Conservation (phyloP, 2,797 vertebrate genomes). For the Oryzias sinensis region DNA sequence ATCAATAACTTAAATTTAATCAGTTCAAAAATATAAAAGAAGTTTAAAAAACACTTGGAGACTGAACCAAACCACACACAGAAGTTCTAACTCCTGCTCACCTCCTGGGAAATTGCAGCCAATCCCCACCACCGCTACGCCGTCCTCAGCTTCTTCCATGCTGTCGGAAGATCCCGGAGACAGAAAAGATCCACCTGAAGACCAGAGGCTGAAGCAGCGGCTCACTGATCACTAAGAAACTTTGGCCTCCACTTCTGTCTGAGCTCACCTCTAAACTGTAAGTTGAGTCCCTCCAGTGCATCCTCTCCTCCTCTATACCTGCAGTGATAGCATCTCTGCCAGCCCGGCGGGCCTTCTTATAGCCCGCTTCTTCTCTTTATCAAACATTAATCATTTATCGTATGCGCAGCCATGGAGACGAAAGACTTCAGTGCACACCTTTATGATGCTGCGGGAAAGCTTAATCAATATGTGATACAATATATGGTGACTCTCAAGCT, state of each 20-base stretch:
- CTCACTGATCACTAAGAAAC: background rate
- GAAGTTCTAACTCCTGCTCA: background rate
- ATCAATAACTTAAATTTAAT: too few species aligned
- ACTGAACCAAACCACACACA: background rate
- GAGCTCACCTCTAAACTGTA: slow-evolving; percentile 2
- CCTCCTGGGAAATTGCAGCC: slow-evolving; percentile 86
- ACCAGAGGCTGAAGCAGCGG: background rate
- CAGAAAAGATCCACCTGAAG: slow-evolving; percentile 17
- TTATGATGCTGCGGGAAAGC: slow-evolving; percentile 44
- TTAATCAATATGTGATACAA: slow-evolving; percentile 22
- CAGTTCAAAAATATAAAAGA: too few species aligned
- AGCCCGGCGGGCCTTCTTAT: slow-evolving; percentile 43
- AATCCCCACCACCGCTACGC: slow-evolving; percentile 83
- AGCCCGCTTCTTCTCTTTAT: slow-evolving; percentile 45
- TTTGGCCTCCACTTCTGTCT: background rate
- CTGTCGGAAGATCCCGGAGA: slow-evolving; percentile 27
- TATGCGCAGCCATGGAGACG: slow-evolving; percentile 65
- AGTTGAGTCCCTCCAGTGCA: slow-evolving; percentile 19
- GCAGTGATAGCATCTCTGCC: slow-evolving; percentile 39
- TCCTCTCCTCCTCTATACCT: slow-evolving; percentile 29
- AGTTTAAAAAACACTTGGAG: too few species aligned
- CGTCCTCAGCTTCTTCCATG: slow-evolving; percentile 70
- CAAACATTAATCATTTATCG: slow-evolving; percentile 65
- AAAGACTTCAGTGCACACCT: slow-evolving; percentile 59
- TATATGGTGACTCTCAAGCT: background rate